Conservation (phyloP, 2,888 invertebrate genomes). For the Cryptocheilus praepositus region DNA sequence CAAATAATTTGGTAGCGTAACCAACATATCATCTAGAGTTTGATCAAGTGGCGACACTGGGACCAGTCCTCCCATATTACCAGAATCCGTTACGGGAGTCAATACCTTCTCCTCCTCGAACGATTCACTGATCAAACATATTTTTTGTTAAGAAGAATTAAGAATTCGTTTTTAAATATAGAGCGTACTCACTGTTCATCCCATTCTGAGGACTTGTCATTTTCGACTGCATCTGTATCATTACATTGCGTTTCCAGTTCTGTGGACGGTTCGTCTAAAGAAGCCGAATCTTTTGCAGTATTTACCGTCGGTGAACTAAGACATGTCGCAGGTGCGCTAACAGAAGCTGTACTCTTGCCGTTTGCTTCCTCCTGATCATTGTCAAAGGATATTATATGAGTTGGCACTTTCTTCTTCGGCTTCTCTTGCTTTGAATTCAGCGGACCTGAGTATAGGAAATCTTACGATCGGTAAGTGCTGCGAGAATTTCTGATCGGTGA, state of each 20-base stretch:
- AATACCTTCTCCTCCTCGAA: conserved; percentile 66
- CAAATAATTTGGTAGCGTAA: conserved; percentile 70
- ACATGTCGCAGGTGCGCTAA: conserved; percentile 80
- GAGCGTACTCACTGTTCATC: conserved; percentile 50
- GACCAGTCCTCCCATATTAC: conserved; percentile 68
- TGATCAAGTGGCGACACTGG: conserved; percentile 71
- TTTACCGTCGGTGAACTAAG: conserved; percentile 79
- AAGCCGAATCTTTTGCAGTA: conserved; percentile 65
- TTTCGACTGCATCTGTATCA: conserved; percentile 24
- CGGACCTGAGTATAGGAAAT: conserved; percentile 38
- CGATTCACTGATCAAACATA: conserved; percentile 27
- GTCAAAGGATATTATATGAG: conserved; percentile 84
- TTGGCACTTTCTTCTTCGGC: conserved; percentile 78
- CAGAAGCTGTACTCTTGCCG: conserved; percentile 71
- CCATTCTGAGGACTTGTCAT: conserved; percentile 55
- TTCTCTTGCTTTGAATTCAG: conserved; percentile 67
- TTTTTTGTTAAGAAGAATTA: not conserved
- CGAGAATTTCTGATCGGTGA: conserved; percentile 15
- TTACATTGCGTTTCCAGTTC: conserved; percentile 49
- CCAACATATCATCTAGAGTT: conserved; percentile 68
- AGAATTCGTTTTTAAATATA: not conserved
- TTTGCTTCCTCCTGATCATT: conserved; percentile 76
- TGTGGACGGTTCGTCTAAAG: conserved; percentile 62
- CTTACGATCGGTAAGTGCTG: not conserved
- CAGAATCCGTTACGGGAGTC: conserved; percentile 68